A percentile compares a stretch with the other conserved stretches of the same genome.
phyloP scores from a whole-genome alignment of 1,140 invertebrate genomes.

The Drosophila dunni region DNA sequence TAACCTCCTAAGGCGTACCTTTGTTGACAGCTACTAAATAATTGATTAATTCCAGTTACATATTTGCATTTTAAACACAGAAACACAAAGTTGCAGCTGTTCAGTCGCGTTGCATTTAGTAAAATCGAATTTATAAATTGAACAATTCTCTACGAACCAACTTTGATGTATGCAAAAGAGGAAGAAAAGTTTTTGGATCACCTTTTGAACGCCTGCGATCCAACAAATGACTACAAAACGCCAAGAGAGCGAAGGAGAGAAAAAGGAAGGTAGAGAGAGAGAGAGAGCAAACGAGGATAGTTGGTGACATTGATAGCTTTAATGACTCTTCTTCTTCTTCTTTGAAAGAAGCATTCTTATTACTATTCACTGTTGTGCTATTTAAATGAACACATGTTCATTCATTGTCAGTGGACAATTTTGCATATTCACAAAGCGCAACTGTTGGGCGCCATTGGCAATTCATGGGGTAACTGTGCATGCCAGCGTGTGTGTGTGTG shows the following conservation, averaged over 20 bases:
- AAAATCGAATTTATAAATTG: constrained; percentile 4
- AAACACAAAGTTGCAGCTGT: constrained; percentile 6
- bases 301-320: constrained; percentile 10
- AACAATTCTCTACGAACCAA: not conserved
- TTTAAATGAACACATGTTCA: constrained; percentile 59
- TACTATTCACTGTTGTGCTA: constrained; percentile 39
- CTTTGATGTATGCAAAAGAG: constrained; percentile 14
- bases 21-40: not conserved
- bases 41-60: not conserved
- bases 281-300: not conserved
- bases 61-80: not conserved
- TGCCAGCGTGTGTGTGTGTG: constrained; percentile 2
- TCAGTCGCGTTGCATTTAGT: not conserved
- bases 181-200: constrained; percentile 2
- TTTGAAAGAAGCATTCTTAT: constrained; percentile 2
- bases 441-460: constrained; percentile 32
- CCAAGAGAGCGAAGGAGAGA: constrained; percentile 4
- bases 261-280: not conserved
- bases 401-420: constrained; percentile 36
- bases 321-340: constrained; percentile 18
- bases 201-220: not conserved
- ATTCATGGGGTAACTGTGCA: constrained; percentile 45
- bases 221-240: constrained; percentile 41
- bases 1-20: not conserved
- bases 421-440: constrained; percentile 29